A percentile compares a stretch with the other conserved stretches of the same genome.
Evolutionary conservation across 2,888 invertebrate species (phyloP).

Genomic region (Acrobasis repandana): DNA sequence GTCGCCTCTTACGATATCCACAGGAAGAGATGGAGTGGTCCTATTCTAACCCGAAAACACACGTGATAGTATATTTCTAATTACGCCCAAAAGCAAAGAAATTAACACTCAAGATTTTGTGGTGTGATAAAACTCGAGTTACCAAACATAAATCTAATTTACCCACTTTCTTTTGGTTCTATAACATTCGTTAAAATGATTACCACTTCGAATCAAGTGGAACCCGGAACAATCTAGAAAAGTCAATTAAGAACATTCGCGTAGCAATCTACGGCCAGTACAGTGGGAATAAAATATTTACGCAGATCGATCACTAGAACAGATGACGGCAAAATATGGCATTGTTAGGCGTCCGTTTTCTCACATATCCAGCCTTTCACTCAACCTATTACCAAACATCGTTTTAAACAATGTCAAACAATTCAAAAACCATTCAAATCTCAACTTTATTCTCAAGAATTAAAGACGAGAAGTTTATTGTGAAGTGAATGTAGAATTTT

Average conservation of each 20-base stretch:
- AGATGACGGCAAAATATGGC: constrained; percentile 75
- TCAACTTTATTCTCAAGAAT: constrained; percentile 42
- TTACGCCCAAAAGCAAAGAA: too few relatives aligned
- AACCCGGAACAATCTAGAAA: constrained; percentile 10
- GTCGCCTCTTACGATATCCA: too few relatives aligned
- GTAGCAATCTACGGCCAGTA: constrained; percentile 52
- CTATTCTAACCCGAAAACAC: too few relatives aligned
- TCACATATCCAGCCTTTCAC: constrained; percentile 79
- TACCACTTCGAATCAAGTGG: neutral
- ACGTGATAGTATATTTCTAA: too few relatives aligned
- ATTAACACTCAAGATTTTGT: neutral
- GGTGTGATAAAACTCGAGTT: neutral
- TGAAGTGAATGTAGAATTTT: constrained; percentile 33
- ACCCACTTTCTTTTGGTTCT: neutral
- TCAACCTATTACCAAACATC: constrained; percentile 75
- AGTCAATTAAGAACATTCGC: constrained; percentile 16
- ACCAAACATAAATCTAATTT: neutral
- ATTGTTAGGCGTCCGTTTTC: constrained; percentile 79
- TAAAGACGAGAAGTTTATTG: constrained; percentile 30
- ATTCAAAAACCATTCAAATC: constrained; percentile 31
- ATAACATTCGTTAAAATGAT: constrained; percentile 4
- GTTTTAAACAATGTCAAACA: constrained; percentile 37
- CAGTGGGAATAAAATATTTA: constrained; percentile 72
- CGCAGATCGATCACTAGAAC: constrained; percentile 73
- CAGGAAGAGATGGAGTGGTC: too few relatives aligned